Base-by-base conservation (phyloP, 2,797 vertebrate genomes). In the Mus caroli region DNA sequence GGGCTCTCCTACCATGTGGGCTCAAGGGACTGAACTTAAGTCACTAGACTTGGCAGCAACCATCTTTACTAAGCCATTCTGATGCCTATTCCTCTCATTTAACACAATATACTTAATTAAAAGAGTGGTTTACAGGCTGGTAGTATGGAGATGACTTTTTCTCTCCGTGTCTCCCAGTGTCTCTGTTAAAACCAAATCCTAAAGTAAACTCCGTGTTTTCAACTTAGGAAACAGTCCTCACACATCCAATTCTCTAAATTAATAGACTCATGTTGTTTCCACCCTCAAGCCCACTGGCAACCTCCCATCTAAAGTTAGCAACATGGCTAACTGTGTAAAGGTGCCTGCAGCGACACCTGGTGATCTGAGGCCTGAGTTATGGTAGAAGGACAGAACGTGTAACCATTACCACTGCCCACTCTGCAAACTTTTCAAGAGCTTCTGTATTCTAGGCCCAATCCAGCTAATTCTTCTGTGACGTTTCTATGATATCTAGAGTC, bases 101-200 rank as follows among this genome's bases (percentile, higher is more conserved):
- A 80, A 56, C 50, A 56, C 10, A 56, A 37, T 22, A 19, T 22
- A 80, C n/a, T 80, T 64, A 92, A 90, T 22, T 82, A 40, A 40
- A 58, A 82, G 78, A n/a, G 52, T 24, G n/a, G 19, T 60, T 83
- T 83, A 60, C 58, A 56, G 54, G 24, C 80, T 83, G 12, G n/a
- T 24, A 91, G 20, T 93, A 91, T 88, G 83, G 34, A 88, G 90
- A 58, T 54, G 84, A 71, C 43, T 19, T 43, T 88, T 67, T 88
- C 86, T 62, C 50, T 94, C 80, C 62, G 90, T n/a, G 75, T 94
- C 87, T 83, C 90, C n/a, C 83, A 13, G 62, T 37, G 78, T 93
- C 62, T 62, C 43, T 91, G 28, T 82, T 76, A 17, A 91, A 7
- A 28, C 34, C 64, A 62, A 92, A 91, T 75, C 80, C n/a, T 50